phyloP scores from a whole-genome alignment of 1,140 invertebrate genomes.

The Cyclargus thomasi region DNA sequence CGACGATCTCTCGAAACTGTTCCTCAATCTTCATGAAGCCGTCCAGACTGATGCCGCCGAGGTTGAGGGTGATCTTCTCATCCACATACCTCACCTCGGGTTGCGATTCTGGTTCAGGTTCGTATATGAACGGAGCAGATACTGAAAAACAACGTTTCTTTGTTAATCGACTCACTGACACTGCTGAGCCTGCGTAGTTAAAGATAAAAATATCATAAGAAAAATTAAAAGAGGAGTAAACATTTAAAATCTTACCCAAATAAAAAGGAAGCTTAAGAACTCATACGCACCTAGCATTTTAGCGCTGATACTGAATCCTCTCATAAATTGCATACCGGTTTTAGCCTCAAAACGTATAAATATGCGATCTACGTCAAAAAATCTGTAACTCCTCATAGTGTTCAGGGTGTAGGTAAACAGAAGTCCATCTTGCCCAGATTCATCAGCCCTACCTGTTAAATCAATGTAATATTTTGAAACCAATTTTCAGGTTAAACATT shows the following conservation, averaged over 20 bases:
- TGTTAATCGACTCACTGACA: no score
- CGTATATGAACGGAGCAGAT: slow-evolving; percentile 28
- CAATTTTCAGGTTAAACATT: no score
- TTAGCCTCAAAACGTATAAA: slow-evolving; percentile 52
- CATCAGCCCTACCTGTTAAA: slow-evolving; percentile 44
- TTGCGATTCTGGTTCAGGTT: slow-evolving; percentile 31
- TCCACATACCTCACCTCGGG: slow-evolving; percentile 30
- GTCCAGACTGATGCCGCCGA: slow-evolving; percentile 38
- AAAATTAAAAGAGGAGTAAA: no score
- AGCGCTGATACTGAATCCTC: slow-evolving; percentile 48
- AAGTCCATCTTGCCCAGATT: slow-evolving; percentile 40
- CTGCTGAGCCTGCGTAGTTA: no score
- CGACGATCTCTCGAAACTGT: slow-evolving; percentile 44
- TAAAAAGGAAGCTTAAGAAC: no score
- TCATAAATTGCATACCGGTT: slow-evolving; percentile 27
- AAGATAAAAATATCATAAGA: no score
- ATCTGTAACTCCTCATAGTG: slow-evolving; percentile 39
- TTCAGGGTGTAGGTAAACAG: slow-evolving; percentile 42
- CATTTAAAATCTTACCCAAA: no score
- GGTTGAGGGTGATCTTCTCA: slow-evolving; percentile 37
- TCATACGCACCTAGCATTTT: slow-evolving; percentile 47
- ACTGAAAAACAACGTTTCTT: slow-evolving; percentile 1
- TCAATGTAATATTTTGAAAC: no score
- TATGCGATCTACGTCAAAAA: slow-evolving; percentile 48
- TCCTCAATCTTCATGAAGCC: slow-evolving; percentile 39